Base-by-base conservation (phyloP, 2,797 vertebrate genomes). In the Hydrocynus forskahlii region DNA sequence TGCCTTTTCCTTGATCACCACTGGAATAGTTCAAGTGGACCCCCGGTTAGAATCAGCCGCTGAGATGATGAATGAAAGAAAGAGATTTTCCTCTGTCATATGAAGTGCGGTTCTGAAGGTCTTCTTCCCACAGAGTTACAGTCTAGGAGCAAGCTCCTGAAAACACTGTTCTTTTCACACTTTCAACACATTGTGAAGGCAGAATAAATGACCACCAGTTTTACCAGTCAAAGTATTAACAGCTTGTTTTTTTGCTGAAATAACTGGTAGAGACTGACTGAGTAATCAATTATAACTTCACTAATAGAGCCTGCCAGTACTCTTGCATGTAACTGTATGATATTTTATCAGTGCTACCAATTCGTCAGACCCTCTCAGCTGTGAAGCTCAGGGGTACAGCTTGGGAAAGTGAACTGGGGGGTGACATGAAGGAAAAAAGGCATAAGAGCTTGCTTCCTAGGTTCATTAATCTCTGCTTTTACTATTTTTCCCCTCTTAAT, bases 181-280 rank as follows among this genome's bases (percentile, higher is more conserved):
- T 0, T 48, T 77, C 50, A 64, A 66, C 4, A 16, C 38, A 21
- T 17, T 60, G 38, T 35, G 48, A 69, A 43, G 45, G 17, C 12
- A 7, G 67, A 55, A 55, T 48, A 21, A 78, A 74, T 54, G 54
- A 23, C 50, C 40, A 9, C 13, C n/a, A 23, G 25, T 67, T 60
- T 73, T 78, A n/a, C 63, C 81, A 25, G 60, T 59, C 19, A 38
- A 14, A 9, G 52, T 57, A 23, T 64, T 81, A 48, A 57, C 14
- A 7, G 66, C 19, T 73, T 57, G 45, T 48, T 59, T 35, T 77
- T 67, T 5, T 66, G 59, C 68, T 59, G 75, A 74, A 78, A 82
- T 72, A 76, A 59, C 60, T 48, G 16, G 48, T 50, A 50, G 40
- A 7, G 50, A 48, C 45, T 4, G 17, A 66, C 35, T 16, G 52